These are phyloP conservation scores for Sarcoramphus papa DNA, from an alignment of 2,797 vertebrate genomes.

Conservation along the genomic window DNA sequence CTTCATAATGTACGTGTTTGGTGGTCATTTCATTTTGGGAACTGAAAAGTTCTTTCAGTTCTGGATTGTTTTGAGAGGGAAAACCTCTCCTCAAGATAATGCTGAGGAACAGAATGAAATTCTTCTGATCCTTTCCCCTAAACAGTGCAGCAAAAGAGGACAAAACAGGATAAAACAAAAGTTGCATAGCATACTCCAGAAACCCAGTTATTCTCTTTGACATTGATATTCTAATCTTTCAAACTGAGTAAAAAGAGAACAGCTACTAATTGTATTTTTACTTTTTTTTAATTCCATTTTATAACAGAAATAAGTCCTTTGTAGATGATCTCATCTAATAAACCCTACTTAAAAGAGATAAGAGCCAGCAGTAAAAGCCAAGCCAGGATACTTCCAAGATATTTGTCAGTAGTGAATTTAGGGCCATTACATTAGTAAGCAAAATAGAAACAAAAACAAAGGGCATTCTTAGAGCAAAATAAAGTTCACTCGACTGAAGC, in stretches of 20 bases:
- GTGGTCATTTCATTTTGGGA: constrained; percentile 9
- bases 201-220: constrained; percentile 30
- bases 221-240: constrained; percentile 41
- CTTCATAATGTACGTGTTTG: background rate
- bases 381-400: constrained; percentile 20
- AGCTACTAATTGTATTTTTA: constrained; percentile 54
- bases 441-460: constrained; percentile 50
- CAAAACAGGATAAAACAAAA: constrained; percentile 59
- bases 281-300: constrained; percentile 53
- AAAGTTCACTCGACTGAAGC: background rate
- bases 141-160: constrained; percentile 34
- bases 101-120: constrained; percentile 25
- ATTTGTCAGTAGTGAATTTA: constrained; percentile 23
- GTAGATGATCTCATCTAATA: constrained; percentile 56
- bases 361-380: constrained; percentile 13
- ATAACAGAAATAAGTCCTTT: constrained; percentile 44
- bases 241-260: constrained; percentile 39
- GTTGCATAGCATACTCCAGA: constrained; percentile 36
- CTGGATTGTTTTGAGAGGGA: constrained; percentile 22
- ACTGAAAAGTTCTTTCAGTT: constrained; percentile 31
- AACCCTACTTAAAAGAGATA: constrained; percentile 40
- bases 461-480: background rate
- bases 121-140: constrained; percentile 32
- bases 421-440: constrained; percentile 17
- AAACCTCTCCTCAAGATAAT: constrained; percentile 26